A percentile compares a stretch with the other conserved stretches of the same genome.
Evolutionary conservation across 1,140 invertebrate genomes (phyloP).

Genomic region (Lepidurus apus): DNA sequence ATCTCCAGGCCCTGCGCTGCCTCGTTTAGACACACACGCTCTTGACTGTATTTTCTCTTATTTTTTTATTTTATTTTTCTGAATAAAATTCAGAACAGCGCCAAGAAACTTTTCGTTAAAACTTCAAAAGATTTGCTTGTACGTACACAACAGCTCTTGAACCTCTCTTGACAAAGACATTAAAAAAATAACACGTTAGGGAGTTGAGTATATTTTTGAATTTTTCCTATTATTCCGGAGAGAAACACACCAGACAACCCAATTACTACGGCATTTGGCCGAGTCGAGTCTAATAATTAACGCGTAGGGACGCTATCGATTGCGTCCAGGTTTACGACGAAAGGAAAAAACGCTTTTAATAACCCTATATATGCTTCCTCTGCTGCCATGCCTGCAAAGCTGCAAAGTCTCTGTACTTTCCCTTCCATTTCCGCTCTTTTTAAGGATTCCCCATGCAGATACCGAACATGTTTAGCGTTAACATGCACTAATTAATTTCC

Average conservation of each 20-base stretch:
- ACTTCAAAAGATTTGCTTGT: neutral
- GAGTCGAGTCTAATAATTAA: neutral
- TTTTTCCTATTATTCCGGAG: no score
- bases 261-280: no score
- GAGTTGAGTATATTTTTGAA: no score
- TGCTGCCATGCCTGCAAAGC: neutral
- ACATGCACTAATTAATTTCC: constrained; percentile 5
- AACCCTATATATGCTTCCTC: neutral
- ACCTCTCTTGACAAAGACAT: neutral
- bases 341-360: neutral
- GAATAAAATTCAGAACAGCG: neutral
- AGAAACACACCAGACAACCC: no score
- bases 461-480: neutral
- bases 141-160: neutral
- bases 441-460: neutral
- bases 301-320: neutral
- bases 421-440: neutral
- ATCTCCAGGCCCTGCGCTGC: neutral
- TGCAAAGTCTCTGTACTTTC: neutral
- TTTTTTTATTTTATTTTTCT: neutral
- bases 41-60: neutral
- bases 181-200: neutral
- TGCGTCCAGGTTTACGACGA: neutral
- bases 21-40: neutral
- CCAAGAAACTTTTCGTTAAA: neutral